These are phyloP conservation scores for Pterocles orientalis DNA, from an alignment of 2,113 vertebrate species.

Conservation along the genomic window DNA sequence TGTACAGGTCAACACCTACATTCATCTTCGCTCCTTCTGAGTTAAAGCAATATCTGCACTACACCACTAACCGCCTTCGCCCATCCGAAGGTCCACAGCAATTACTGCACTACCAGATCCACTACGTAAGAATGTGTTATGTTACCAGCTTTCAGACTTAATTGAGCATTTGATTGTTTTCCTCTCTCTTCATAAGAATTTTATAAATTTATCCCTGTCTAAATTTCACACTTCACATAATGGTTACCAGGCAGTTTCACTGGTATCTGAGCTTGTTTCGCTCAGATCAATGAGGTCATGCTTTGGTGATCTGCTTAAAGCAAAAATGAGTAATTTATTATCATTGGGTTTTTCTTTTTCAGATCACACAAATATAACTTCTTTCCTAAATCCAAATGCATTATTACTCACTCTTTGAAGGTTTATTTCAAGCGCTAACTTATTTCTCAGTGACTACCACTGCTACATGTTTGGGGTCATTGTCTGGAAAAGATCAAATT, in stretches of 20 bases:
- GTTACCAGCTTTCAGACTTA: not conserved
- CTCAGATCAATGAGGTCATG: not conserved
- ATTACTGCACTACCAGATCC: not conserved
- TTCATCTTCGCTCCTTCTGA: not conserved
- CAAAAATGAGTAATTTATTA: not conserved
- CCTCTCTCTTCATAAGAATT: not conserved
- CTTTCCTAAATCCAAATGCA: not conserved
- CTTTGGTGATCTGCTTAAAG: not conserved
- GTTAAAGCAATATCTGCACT: not conserved
- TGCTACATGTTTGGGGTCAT: not conserved
- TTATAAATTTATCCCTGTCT: not conserved
- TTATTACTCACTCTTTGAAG: not conserved
- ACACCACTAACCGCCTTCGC: not conserved
- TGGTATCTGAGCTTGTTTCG: not conserved
- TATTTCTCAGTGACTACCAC: not conserved
- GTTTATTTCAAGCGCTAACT: not conserved
- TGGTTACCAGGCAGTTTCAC: not conserved
- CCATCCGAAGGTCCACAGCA: not conserved
- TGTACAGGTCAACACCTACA: not conserved
- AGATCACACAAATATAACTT: not conserved
- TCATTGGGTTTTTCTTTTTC: not conserved
- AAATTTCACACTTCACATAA: not conserved
- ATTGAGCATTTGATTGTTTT: not conserved
- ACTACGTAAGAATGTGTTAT: not conserved
- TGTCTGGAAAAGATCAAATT: not conserved